phyloP scores from a whole-genome alignment of 1,140 invertebrate species.

The Tetranychus cinnabarinus region DNA sequence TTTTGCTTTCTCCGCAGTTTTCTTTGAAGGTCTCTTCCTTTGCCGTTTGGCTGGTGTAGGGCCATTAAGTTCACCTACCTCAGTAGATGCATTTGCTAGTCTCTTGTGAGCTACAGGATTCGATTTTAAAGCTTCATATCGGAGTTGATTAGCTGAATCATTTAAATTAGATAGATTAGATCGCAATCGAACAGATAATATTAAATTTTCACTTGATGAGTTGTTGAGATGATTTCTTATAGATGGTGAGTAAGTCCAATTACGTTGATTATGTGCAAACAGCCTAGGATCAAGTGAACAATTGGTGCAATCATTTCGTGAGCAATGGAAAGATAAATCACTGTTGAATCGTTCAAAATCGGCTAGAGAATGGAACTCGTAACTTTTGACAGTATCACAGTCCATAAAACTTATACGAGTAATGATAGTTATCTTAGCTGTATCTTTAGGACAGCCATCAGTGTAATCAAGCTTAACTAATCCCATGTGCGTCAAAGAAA shows the following conservation, averaged over 20 bases:
- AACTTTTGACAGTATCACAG: constrained; percentile 30
- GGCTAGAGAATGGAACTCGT: constrained; percentile 28
- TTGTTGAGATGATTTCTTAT: too few species aligned
- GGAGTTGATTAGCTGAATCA: too few species aligned
- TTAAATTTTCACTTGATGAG: too few species aligned
- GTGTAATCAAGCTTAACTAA: constrained; percentile 24
- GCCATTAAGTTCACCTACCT: neutral
- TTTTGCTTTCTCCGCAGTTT: neutral
- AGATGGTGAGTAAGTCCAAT: constrained; percentile 27
- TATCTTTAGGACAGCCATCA: neutral
- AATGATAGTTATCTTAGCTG: neutral
- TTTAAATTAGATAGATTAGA: too few species aligned
- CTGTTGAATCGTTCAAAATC: constrained; percentile 27
- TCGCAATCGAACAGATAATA: too few species aligned
- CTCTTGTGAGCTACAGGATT: too few species aligned
- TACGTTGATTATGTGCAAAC: constrained; percentile 39
- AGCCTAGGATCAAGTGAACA: constrained; percentile 43
- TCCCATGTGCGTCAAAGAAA: constrained; percentile 36
- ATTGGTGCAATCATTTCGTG: constrained; percentile 43
- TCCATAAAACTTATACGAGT: constrained; percentile 6
- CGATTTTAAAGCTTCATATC: too few species aligned
- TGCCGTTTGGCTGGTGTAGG: neutral
- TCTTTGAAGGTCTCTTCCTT: neutral
- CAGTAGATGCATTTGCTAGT: neutral
- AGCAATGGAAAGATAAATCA: constrained; percentile 32